A percentile compares a stretch with the other conserved stretches of the same genome.
Evolutionary conservation across 2,888 invertebrate genomes (phyloP).

Genomic region (Nebria salina): DNA sequence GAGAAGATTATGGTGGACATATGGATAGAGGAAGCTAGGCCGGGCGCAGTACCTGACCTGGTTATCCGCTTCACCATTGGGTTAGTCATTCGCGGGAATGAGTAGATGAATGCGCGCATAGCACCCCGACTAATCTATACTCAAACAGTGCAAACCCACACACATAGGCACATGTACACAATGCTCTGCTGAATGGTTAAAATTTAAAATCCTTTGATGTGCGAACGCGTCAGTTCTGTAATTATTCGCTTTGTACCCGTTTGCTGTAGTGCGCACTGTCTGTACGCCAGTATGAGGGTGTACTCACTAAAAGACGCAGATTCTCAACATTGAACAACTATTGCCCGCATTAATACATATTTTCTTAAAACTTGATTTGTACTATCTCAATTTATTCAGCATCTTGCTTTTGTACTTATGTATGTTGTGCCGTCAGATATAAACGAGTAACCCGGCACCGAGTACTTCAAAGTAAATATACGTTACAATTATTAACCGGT

Average conservation of each 20-base stretch:
- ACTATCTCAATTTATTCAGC: too few species aligned
- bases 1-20: neutral
- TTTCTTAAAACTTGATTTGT: too few species aligned
- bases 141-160: conserved; percentile 43
- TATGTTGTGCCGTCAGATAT: too few species aligned
- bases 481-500: too few species aligned
- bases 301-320: neutral
- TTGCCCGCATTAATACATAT: neutral
- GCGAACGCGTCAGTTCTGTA: conserved; percentile 44
- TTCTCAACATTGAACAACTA: neutral
- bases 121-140: conserved; percentile 42
- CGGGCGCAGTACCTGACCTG: conserved; percentile 14
- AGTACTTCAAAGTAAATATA: too few species aligned
- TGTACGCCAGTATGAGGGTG: neutral
- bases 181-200: conserved; percentile 40
- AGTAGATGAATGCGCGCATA: neutral
- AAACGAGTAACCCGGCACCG: too few species aligned
- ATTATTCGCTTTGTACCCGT: conserved; percentile 38
- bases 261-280: neutral
- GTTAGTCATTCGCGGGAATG: conserved; percentile 9
- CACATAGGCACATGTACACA: conserved; percentile 9
- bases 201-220: conserved; percentile 47
- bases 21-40: conserved; percentile 2
- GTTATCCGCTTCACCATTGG: conserved; percentile 11
- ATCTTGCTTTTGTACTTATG: too few species aligned